Base-by-base conservation (phyloP, 2,113 vertebrate genomes). In the Miniopterus natalensis region DNA sequence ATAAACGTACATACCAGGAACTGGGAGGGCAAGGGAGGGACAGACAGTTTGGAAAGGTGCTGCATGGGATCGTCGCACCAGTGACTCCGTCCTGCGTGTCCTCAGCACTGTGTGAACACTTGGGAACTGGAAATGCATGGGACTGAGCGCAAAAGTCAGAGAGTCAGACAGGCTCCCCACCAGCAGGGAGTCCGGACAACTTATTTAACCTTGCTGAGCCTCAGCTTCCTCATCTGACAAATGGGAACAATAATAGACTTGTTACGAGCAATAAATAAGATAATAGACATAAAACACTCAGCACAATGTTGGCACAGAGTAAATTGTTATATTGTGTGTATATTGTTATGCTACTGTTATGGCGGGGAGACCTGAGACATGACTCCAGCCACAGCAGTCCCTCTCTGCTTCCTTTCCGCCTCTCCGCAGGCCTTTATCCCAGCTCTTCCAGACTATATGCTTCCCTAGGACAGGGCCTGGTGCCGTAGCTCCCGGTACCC, bases 1-100 rank as follows among this genome's bases (percentile, higher is more conserved):
- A 98, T 99, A 98, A 98, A 98, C 97, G 95, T 97, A 94, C 8
- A 6, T 96, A 96, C 97, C 59, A 45, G 79, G 88, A 84, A 23
- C 95, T 75, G 81, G 80, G 90, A 74, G 47, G 53, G 78, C 2
- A 3, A 80, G 42, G 36, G 65, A 63, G 42, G 59, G n/a, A 4
- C 15, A 12, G 29, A 4, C 15, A 12, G 29, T 9, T n/a, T 70
- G n/a, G 57, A 25, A 88, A 95, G 95, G 96, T 92, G 94, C 57
- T 59, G 73, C 88, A 59, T 21, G 21, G 93, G 71, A 47, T 84
- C 51, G 84, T 94, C 95, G 66, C 45, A n/a, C 12, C 21, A 13
- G 47, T 0, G 8, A n/a, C 21, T 0, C 5, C 6, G 20, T 53
- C 55, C 71, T 49, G n/a, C 1, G 1, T 6, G 83, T 71, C 53